These are phyloP conservation scores for Drosophila sechellia DNA, from an alignment of 1,140 invertebrate species.

Conservation along the genomic window DNA sequence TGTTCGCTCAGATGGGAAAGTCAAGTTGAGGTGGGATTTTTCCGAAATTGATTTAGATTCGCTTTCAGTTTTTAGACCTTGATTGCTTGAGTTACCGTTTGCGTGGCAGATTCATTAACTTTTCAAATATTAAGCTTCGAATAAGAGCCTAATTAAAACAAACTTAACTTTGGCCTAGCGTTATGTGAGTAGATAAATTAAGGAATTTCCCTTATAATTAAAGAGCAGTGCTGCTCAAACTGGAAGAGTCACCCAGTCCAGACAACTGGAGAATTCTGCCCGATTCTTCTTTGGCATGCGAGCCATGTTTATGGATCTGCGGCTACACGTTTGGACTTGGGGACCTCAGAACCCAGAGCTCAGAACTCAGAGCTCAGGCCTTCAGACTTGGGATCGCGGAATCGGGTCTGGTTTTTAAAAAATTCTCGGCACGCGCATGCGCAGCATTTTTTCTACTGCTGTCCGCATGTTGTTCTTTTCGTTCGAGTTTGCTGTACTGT, in stretches of 20 bases:
- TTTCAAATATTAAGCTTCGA: background rate
- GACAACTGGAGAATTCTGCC: slow-evolving; percentile 13
- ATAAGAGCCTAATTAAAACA: background rate
- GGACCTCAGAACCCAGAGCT: background rate
- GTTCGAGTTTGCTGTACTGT: slow-evolving; percentile 6
- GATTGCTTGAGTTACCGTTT: background rate
- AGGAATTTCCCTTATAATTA: background rate
- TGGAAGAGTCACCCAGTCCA: background rate
- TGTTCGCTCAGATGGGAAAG: slow-evolving; percentile 15
- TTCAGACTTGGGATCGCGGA: slow-evolving; percentile 11
- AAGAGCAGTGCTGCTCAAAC: slow-evolving; percentile 3
- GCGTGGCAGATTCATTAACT: background rate
- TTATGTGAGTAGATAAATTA: too few relatives aligned
- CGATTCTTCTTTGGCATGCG: slow-evolving; percentile 26
- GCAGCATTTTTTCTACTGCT: slow-evolving; percentile 51
- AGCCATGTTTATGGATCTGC: slow-evolving; percentile 19
- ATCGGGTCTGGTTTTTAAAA: slow-evolving; percentile 12
- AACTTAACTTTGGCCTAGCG: too few relatives aligned
- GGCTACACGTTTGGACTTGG: slow-evolving; percentile 7
- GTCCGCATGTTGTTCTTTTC: slow-evolving; percentile 14
- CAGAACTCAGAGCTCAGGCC: background rate
- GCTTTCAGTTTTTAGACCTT: background rate
- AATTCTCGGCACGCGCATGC: slow-evolving; percentile 45
- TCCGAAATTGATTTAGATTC: background rate
- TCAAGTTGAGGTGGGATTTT: slow-evolving; percentile 15